These are phyloP conservation scores for Drosophila nr. medialis DNA, from an alignment of 2,888 invertebrate species.

Conservation along the genomic window DNA sequence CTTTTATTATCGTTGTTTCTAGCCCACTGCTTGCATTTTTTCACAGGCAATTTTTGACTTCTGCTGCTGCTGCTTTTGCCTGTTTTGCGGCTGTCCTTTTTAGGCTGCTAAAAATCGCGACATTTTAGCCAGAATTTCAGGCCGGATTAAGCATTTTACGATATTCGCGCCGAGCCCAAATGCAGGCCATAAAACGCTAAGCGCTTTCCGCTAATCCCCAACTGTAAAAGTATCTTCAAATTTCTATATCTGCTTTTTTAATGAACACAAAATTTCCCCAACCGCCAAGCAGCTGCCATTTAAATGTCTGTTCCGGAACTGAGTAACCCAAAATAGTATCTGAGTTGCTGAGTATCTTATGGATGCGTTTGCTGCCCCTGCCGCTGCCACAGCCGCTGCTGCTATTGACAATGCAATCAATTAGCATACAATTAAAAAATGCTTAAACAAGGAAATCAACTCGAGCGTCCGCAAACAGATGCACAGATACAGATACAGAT, in stretches of 20 bases:
- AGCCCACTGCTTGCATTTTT: constrained; percentile 41
- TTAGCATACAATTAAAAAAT: constrained; percentile 80
- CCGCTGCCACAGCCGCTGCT: background rate
- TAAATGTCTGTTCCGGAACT: constrained; percentile 41
- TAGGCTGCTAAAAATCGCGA: constrained; percentile 65
- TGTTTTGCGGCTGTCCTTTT: constrained; percentile 51
- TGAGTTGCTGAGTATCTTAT: constrained; percentile 26
- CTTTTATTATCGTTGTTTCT: constrained; percentile 50
- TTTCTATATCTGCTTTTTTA: constrained; percentile 27
- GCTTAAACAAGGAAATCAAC: constrained; percentile 75
- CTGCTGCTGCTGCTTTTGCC: constrained; percentile 10
- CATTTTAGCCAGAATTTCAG: constrained; percentile 65
- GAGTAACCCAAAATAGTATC: constrained; percentile 42
- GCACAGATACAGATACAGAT: constrained; percentile 20
- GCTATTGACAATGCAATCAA: constrained; percentile 72
- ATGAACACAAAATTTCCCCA: constrained; percentile 21
- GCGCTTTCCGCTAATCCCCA: constrained; percentile 66
- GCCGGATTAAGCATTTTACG: constrained; percentile 69
- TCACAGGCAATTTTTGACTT: constrained; percentile 63
- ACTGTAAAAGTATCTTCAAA: constrained; percentile 13
- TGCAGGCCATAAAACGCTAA: constrained; percentile 73
- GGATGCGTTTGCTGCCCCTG: constrained; percentile 15
- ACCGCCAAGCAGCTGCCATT: constrained; percentile 38
- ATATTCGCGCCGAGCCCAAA: constrained; percentile 31
- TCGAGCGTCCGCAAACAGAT: constrained; percentile 35